Evolutionary conservation across 2,888 invertebrate genomes (phyloP), one percentile per base, ranked within the genome.

Genomic region (Drosophila nr. perissopoda): DNA sequence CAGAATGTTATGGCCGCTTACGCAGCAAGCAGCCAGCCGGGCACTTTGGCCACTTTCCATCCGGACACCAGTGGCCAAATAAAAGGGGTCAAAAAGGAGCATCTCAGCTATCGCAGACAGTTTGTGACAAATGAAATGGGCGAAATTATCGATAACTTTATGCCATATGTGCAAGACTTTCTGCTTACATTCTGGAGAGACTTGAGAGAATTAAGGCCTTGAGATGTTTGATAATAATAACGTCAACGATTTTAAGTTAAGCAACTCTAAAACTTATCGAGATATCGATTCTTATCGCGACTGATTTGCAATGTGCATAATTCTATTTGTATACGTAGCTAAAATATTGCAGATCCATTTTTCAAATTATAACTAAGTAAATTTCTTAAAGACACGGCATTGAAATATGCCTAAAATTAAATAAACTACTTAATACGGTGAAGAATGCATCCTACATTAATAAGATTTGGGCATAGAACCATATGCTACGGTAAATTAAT

Each of bases 1-100:
- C 79, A 79, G 76, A 86, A 81, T 84, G 89, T 79, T 79, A 87
- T 84, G 87, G 79, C 72, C 87, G 81, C 74, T 84, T 87, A 89
- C 89, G 86, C 75, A 81, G 83, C 33, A 46, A 46, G 46, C 81
- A 83, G 78, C 60, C 70, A 70, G 16, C 18, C 42, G 57, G 82
- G 70, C 88, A 82, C 76, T 82, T 69, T 60, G 64, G 77, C 79
- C 72, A 64, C 76, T 67, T 57, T 64, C 54, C 76, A 63, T 66
- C 65, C 71, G 72, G 60, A 63, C 42, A 62, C 38, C 36, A 60
- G 36, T 25, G 38, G 56, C 74, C 51, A 61, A 62, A 65, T 36
- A 16, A 49, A 63, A 68, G 36, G 33, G 29, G 59, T 52, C 52
- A 42, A 48, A 49, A 36, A 58, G 4, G n/a, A 38, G 40, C 57